Conservation (phyloP, 2,888 invertebrate species). For the Apamea anceps region DNA sequence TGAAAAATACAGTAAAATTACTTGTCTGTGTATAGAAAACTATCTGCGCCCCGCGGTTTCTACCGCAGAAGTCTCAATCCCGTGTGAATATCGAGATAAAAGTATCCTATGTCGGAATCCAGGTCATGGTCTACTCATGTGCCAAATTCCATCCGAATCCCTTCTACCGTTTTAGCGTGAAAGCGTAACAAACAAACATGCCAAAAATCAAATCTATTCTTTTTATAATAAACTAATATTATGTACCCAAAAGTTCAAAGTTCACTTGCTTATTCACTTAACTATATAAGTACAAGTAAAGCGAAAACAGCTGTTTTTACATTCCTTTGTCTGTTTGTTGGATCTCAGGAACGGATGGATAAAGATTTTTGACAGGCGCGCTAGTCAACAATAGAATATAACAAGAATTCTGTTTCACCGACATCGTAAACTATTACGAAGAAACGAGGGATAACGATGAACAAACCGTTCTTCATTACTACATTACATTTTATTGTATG, state of each 20-base stretch:
- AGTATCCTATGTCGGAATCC: background rate
- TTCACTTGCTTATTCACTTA: slow-evolving; percentile 34
- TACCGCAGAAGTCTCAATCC: background rate
- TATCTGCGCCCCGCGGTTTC: background rate
- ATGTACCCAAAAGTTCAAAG: slow-evolving; percentile 2
- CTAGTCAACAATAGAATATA: slow-evolving; percentile 49
- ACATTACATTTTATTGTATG: background rate
- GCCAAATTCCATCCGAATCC: background rate
- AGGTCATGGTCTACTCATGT: background rate
- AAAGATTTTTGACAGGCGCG: slow-evolving; percentile 51
- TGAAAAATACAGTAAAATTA: background rate
- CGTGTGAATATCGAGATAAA: background rate
- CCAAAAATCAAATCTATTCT: background rate
- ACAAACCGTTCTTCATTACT: background rate
- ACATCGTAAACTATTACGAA: slow-evolving; percentile 24
- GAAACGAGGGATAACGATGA: background rate
- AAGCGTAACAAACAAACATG: background rate
- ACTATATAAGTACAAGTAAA: slow-evolving; percentile 28
- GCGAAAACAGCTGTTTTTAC: slow-evolving; percentile 62
- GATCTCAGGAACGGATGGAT: slow-evolving; percentile 30
- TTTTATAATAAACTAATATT: too few relatives aligned
- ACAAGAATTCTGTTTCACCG: slow-evolving; percentile 38
- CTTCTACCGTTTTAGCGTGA: background rate
- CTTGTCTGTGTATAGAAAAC: background rate
- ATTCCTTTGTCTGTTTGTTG: slow-evolving; percentile 54